phyloP scores from a whole-genome alignment of 2,888 invertebrate species.

The Trisateles emortualis region DNA sequence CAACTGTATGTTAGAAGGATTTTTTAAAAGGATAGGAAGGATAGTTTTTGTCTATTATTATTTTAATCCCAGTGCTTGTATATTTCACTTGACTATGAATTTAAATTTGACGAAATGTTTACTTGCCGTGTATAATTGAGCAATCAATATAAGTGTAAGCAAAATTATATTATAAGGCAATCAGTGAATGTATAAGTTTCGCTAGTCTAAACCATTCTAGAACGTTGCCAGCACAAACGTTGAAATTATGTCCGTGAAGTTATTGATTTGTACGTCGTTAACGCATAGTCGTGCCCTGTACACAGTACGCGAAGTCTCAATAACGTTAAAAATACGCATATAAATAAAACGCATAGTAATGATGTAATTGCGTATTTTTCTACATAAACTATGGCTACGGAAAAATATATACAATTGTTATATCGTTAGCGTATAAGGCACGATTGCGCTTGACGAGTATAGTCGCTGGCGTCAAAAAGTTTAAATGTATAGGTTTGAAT shows the following conservation, averaged over 20 bases:
- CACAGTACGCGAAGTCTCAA: too few species aligned
- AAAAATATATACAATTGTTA: too few species aligned
- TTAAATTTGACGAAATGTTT: constrained; percentile 35
- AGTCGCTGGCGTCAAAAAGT: too few species aligned
- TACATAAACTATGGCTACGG: too few species aligned
- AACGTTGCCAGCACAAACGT: constrained; percentile 18
- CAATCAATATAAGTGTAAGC: constrained; percentile 52
- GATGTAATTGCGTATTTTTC: too few species aligned
- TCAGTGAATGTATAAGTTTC: constrained; percentile 43
- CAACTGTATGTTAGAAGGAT: constrained; percentile 17
- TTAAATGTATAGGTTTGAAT: too few species aligned
- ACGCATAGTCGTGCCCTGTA: too few species aligned
- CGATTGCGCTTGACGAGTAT: too few species aligned
- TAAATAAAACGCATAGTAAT: too few species aligned
- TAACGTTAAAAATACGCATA: too few species aligned
- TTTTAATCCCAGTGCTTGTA: constrained; percentile 30
- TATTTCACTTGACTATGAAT: constrained; percentile 38
- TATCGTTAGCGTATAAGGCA: too few species aligned
- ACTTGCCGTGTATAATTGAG: constrained; percentile 51
- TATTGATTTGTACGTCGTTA: too few species aligned
- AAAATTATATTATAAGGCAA: constrained; percentile 38
- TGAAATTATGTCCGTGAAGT: constrained; percentile 13
- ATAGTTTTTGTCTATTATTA: constrained; percentile 13
- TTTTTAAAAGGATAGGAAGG: constrained; percentile 11
- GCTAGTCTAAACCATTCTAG: constrained; percentile 53